Base-by-base conservation (phyloP, 2,888 invertebrate species). In the Brenthis daphne region DNA sequence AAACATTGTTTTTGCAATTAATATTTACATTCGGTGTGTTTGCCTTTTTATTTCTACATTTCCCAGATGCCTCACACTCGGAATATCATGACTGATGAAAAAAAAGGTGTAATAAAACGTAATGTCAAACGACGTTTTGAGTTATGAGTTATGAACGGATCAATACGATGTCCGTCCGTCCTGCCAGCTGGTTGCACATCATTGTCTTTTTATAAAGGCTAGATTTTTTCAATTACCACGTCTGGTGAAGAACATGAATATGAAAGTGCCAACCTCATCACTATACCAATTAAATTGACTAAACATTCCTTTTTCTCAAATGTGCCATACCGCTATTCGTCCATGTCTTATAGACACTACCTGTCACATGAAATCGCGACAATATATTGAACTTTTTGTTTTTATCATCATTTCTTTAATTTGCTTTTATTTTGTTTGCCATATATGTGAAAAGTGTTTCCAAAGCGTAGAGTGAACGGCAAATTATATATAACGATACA, bases 171-270 rank as follows among this genome's bases (percentile, higher is more conserved):
- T 65, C 67, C 68, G 58, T 70, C 61, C 68, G 65, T 60, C 70
- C 74, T 68, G 71, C 72, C 70, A 71, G 71, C 68, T 65, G 72
- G 70, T 68, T 64, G 69, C 68, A 67, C 71, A 70, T 73, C 66
- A 70, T 73, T 71, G 67, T 72, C 70, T 69, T 75, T 75, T 75
- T 72, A 67, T 65, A 64, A 71, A 67, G 73, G 69, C 64, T 72
- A 88, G 85, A 72, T 70, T 85, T 82, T 89, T 89, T 83, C 88
- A 90, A 89, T 89, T 88, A 89, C 82, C 77, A 77, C 79, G 82
- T 79, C 79, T 77, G 80, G 76, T 77, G 79, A 82, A 82, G 82
- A 81, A 85, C 86, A 85, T 84, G 85, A 85, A 83, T 76, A 78
- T 79, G 77, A 79, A 77, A 78, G 76, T 73, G 77, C 75, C 74